Evolutionary conservation across 2,797 vertebrate species (phyloP).

Genomic region (Hyperoplus immaculatus): DNA sequence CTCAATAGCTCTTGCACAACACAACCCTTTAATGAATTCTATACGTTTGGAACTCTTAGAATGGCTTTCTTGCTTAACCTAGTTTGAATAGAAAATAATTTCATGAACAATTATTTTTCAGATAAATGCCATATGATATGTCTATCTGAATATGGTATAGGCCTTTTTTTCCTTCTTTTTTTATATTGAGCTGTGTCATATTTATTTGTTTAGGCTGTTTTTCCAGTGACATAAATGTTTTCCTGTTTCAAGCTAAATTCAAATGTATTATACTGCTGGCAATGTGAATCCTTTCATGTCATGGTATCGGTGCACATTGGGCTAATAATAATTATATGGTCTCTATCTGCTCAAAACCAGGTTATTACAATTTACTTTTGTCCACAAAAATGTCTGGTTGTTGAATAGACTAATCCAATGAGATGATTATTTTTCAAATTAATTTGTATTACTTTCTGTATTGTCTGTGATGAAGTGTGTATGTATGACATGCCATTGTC

Average conservation of each 20-base stretch:
- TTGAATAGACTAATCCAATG: background rate
- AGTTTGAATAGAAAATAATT: background rate
- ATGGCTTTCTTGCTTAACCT: background rate
- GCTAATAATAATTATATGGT: constrained; percentile 1
- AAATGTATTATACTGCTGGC: constrained; percentile 1
- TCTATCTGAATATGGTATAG: too few relatives aligned
- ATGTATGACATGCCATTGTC: background rate
- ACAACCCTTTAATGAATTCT: too few relatives aligned
- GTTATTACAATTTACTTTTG: background rate
- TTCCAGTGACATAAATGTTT: constrained; percentile 18
- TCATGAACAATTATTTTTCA: background rate
- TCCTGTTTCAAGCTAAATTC: constrained; percentile 13
- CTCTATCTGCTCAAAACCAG: background rate
- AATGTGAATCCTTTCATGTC: too few relatives aligned
- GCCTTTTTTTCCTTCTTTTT: too few relatives aligned
- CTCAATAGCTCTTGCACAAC: background rate
- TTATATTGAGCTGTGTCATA: constrained; percentile 1
- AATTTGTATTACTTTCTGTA: background rate
- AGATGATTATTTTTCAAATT: background rate
- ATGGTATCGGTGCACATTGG: background rate
- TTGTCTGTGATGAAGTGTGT: background rate
- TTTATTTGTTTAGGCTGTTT: constrained; percentile 8
- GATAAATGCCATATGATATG: too few relatives aligned
- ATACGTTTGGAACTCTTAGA: background rate
- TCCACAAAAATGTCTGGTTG: constrained; percentile 5